Conservation (phyloP, 2,113 vertebrate species). For the Callipepla squamata region DNA sequence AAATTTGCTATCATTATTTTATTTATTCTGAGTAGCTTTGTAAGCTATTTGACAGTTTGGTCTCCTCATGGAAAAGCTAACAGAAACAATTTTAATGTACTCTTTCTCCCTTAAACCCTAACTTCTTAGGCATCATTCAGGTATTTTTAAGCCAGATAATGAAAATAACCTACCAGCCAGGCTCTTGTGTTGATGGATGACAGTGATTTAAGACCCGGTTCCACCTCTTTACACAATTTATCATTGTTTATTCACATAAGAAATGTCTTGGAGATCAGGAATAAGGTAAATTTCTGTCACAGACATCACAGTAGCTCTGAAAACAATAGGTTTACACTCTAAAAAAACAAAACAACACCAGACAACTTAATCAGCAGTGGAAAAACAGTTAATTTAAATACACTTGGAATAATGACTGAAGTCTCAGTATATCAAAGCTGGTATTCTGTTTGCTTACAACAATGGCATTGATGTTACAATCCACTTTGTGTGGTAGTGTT, state of each 20-base stretch:
- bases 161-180: background rate
- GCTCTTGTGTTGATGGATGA: background rate
- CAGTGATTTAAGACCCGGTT: background rate
- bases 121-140: background rate
- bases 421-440: background rate
- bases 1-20: background rate
- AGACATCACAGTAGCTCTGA: background rate
- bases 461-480: background rate
- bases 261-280: background rate
- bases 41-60: background rate
- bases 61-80: background rate
- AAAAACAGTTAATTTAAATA: background rate
- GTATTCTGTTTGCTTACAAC: background rate
- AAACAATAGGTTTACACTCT: background rate
- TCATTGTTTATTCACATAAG: background rate
- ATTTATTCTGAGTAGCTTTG: background rate
- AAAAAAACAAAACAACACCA: background rate
- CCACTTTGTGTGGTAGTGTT: background rate
- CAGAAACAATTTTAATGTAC: background rate
- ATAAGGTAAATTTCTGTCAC: background rate
- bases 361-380: background rate
- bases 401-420: background rate
- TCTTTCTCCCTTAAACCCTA: background rate
- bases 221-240: constrained; percentile 5
- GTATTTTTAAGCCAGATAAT: background rate